Percentiles rank a stretch among this genome's conserved stretches.
These are phyloP conservation scores for Anolis apletophallus DNA, from an alignment of 2,797 vertebrate genomes.

Conservation along the genomic window DNA sequence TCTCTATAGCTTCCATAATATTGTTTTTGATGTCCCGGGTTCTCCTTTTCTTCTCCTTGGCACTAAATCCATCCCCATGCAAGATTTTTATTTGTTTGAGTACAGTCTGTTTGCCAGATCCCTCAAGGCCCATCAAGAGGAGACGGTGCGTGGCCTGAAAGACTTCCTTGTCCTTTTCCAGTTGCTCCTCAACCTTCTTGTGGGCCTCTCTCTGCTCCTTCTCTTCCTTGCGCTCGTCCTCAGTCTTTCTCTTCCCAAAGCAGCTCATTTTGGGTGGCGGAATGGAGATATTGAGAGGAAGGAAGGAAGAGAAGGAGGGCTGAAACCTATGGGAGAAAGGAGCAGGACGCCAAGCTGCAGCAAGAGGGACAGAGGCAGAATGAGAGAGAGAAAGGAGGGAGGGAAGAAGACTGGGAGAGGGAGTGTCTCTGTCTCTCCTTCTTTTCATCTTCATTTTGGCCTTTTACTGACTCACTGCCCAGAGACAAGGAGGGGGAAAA, in stretches of 20 bases:
- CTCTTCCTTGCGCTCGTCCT: conserved; percentile 97
- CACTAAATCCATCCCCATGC: too few relatives aligned
- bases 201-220: conserved; percentile 95
- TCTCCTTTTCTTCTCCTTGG: too few relatives aligned
- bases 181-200: conserved; percentile 97
- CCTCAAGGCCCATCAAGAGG: conserved; percentile 84
- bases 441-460: conserved; percentile 45
- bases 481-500: conserved; percentile 66
- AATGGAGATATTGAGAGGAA: conserved; percentile 61
- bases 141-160: conserved; percentile 95
- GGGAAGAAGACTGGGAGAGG: neutral
- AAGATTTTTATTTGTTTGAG: too few relatives aligned
- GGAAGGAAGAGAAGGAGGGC: conserved; percentile 53
- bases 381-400: neutral
- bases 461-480: conserved; percentile 65
- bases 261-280: conserved; percentile 89
- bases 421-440: conserved; percentile 32
- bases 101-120: too few relatives aligned
- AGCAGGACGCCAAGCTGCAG: too few relatives aligned
- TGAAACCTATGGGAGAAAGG: conserved; percentile 17
- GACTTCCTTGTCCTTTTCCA: conserved; percentile 98
- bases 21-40: too few relatives aligned
- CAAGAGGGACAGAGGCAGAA: too few relatives aligned
- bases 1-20: too few relatives aligned
- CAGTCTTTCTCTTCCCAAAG: conserved; percentile 96